Evolutionary conservation across 1,140 invertebrate species (phyloP).

Genomic region (Trichonephila clavata): DNA sequence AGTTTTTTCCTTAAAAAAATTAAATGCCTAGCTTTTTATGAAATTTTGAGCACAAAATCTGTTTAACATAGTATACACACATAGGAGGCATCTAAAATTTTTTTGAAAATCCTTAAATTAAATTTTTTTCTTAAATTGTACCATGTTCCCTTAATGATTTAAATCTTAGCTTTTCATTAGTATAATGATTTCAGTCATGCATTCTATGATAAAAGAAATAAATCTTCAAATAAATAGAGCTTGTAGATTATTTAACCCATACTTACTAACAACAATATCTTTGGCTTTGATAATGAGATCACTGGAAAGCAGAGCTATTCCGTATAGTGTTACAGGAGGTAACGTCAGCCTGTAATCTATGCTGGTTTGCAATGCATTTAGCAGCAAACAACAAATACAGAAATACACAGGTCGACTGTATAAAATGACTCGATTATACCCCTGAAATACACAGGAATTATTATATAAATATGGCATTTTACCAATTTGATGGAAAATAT

Average conservation of each 20-base stretch:
- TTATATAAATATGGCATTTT: background rate
- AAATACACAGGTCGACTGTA: constrained; percentile 95
- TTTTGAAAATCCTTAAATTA: no score
- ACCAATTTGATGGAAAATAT: background rate
- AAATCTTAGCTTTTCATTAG: no score
- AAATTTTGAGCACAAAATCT: no score
- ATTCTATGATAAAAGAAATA: no score
- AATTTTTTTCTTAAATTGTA: no score
- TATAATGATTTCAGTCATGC: no score
- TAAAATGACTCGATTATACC: constrained; percentile 96
- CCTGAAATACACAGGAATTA: constrained; percentile 81
- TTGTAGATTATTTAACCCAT: constrained; percentile 42
- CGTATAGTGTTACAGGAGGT: constrained; percentile 86
- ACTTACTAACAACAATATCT: constrained; percentile 85
- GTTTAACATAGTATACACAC: no score
- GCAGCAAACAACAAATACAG: constrained; percentile 89
- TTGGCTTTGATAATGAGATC: constrained; percentile 86
- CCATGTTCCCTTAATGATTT: no score
- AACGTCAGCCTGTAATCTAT: constrained; percentile 80
- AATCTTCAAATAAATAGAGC: no score
- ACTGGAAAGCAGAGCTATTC: constrained; percentile 87
- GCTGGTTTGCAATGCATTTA: constrained; percentile 86
- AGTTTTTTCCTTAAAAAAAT: no score
- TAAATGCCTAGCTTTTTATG: no score
- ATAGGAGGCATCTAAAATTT: no score